A percentile compares a stretch with the other conserved stretches of the same genome.
Conservation (phyloP, 1,140 invertebrate genomes). For the Dermatophagoides farinae region DNA sequence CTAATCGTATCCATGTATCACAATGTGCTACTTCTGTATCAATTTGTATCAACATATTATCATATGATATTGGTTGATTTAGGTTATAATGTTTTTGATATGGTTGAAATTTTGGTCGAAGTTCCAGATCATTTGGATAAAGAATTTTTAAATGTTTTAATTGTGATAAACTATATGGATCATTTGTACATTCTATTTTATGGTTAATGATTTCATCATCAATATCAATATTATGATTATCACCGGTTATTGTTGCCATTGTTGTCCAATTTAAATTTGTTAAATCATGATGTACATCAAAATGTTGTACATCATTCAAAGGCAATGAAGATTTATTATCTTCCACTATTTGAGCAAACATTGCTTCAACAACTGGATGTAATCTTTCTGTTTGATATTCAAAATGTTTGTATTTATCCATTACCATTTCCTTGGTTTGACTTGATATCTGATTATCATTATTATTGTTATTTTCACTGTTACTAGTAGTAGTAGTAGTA, state of each 20-base stretch:
- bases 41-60: neutral
- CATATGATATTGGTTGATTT: neutral
- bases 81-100: neutral
- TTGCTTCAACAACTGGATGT: neutral
- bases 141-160: neutral
- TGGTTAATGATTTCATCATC: neutral
- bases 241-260: neutral
- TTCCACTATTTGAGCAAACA: neutral
- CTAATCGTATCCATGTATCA: constrained; percentile 1
- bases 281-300: neutral
- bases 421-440: constrained; percentile 2
- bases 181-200: neutral
- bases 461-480: too few species aligned
- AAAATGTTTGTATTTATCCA: neutral
- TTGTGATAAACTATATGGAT: neutral
- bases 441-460: neutral
- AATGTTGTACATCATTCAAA: neutral
- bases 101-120: neutral
- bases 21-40: neutral
- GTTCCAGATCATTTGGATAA: neutral
- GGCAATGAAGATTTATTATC: neutral
- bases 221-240: neutral
- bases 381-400: neutral
- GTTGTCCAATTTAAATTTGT: neutral
- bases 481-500: too few species aligned